Evolutionary conservation across 2,888 invertebrate species (phyloP), one percentile per base, ranked within the genome.

Genomic region (Ichneumoninae sp.): DNA sequence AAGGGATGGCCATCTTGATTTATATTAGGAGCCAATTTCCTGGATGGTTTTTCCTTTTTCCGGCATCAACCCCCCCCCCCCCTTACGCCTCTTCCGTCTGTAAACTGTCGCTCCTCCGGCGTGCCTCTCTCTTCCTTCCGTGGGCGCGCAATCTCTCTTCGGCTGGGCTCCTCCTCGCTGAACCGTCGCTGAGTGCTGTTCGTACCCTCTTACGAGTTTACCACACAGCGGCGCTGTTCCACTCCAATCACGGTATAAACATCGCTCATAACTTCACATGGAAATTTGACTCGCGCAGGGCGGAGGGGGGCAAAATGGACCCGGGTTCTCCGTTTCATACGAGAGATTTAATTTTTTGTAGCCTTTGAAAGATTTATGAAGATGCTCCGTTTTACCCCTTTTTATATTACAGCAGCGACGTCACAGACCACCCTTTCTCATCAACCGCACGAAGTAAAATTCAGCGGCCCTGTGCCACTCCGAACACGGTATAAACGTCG

Each of bases 1-100:
- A 78, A 57, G 78, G 85, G 77, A 77, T 83, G 81, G 78, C 82
- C 86, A 83, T 87, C 88, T 86, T 88, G 89, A 89, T 89, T 88
- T 89, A 89, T 88, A 87, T 88, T 88, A 88, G 87, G 85, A 87
- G 85, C 87, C 89, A 88, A 88, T 89, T 89, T 89, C 87, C 87
- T 78, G 65, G 83, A 87, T 86, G 85, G 86, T 84, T 86, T 85
- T 86, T 84, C 81, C 85, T 84, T 86, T 85, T 86, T 85, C 81
- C 82, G 69, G 78, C 63, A 83, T 85, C 83, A 75, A 69, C 76
- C 71, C 54, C 63, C 83, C 75, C 47, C 5, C 16, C 16, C 8
- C 0, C 50, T 22, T 33, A 3, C 33, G 16, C 40, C 16, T 40
- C 50, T 30, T 50, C 26, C 52, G 60, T 63, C 60, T 30, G 22